Evolutionary conservation across 2,797 vertebrate species (phyloP), one percentile per base, ranked within the genome.

Genomic region (Channa striata): DNA sequence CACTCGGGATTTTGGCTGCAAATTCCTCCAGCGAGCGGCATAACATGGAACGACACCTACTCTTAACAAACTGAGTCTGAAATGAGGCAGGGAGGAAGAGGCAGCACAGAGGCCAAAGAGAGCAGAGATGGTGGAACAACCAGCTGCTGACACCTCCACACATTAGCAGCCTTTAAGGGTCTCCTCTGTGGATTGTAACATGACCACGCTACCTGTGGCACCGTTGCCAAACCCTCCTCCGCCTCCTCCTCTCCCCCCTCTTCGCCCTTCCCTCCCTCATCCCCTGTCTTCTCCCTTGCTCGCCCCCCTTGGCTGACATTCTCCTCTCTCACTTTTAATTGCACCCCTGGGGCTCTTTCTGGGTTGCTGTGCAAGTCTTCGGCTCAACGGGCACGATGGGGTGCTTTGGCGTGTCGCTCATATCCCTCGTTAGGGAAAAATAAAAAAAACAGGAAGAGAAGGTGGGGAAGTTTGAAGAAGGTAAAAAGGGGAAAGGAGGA

Each of bases 311-410:
- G 74, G 74, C 90, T 93, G 90, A 94, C 92, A 92, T 94, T 94
- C 90, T 92, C 86, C 87, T 91, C 81, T 78, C 91, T 92, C 89
- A 78, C 91, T 92, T 90, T 91, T 94, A 94, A 93, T 94, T 94
- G 92, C 90, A 82, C 92, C 91, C 91, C 68, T 14, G 89, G 85
- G 92, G 89, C 60, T 80, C 74, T 83, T 74, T 78, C 79, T 74
- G 78, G 84, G 90, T 86, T 85, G 88, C 88, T 64, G 85, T 83
- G 85, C 81, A 89, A 86, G 89, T 87, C 87, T 88, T 48, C 65
- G 80, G 88, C 89, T 86, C 87, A 84, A 59, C 72, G 77, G 87
- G 85, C 76, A 62, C 80, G 59, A 84, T 84, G 85, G 91, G 90
- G 86, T 83, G 86, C 89, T 84, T 78, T 57, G 74, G 83, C 60